Evolutionary conservation across 64 coral and sea anemone species (phyloP).

Genomic region (Actinia equina): DNA sequence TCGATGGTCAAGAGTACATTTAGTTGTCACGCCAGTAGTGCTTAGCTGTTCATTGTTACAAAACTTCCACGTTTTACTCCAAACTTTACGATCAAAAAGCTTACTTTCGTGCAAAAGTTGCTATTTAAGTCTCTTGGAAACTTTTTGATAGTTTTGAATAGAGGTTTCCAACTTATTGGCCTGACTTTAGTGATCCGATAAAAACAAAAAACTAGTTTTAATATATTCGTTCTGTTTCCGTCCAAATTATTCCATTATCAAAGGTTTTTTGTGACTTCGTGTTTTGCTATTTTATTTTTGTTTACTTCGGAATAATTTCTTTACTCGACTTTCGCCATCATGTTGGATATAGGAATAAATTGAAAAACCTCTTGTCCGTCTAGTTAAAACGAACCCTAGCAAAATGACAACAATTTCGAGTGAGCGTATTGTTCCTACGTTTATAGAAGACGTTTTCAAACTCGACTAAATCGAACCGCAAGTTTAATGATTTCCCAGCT

Average conservation of each 20-base stretch:
- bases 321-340: background rate
- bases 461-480: constrained; percentile 6
- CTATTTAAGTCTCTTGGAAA: background rate
- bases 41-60: constrained; percentile 8
- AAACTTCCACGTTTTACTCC: background rate
- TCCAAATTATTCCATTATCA: constrained; percentile 6
- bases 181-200: constrained; percentile 16
- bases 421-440: background rate
- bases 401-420: constrained; percentile 20
- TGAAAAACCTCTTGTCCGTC: background rate
- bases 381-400: constrained; percentile 3
- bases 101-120: background rate
- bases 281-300: background rate
- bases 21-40: constrained; percentile 28
- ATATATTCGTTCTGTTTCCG: constrained; percentile 24
- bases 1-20: background rate
- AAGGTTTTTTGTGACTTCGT: constrained; percentile 15
- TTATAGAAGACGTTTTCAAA: background rate
- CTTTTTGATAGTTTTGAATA: constrained; percentile 2
- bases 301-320: background rate
- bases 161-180: background rate
- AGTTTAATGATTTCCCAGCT: constrained; percentile 2
- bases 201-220: constrained; percentile 23
- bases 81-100: constrained; percentile 9
- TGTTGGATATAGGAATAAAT: background rate